Percentiles rank a stretch among this genome's conserved stretches.
Conservation (phyloP, 2,113 vertebrate genomes). For the Lycaon pictus region DNA sequence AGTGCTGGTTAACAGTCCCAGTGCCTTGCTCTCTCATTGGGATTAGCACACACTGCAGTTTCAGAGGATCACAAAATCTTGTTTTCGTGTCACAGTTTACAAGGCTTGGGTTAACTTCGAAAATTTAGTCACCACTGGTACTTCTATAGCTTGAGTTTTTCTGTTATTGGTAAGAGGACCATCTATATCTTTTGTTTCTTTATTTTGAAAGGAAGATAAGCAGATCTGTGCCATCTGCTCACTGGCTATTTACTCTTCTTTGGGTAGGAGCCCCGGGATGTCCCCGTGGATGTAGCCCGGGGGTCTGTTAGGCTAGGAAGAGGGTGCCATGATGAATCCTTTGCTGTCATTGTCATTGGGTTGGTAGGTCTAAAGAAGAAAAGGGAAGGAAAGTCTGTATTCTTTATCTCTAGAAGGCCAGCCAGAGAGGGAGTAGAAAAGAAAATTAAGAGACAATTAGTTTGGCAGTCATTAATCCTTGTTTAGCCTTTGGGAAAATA, state of each 20-base stretch:
- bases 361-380: neutral
- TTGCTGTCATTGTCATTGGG: neutral
- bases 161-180: neutral
- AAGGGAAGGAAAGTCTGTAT: slow-evolving; percentile 36
- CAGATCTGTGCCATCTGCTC: neutral
- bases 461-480: slow-evolving; percentile 60
- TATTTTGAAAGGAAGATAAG: neutral
- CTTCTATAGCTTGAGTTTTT: neutral
- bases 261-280: no score
- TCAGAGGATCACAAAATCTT: neutral
- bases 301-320: neutral
- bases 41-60: neutral
- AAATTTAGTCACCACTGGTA: neutral
- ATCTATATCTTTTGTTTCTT: neutral
- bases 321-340: neutral
- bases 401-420: slow-evolving; percentile 7
- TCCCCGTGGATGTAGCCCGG: neutral
- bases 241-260: neutral
- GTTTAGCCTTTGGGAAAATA: slow-evolving; percentile 59
- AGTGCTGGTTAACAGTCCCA: neutral
- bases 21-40: neutral
- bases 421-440: slow-evolving; percentile 22
- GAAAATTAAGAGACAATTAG: slow-evolving; percentile 67
- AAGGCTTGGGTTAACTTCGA: neutral
- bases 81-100: neutral